These are phyloP conservation scores for Gonatopus flavifemur DNA, from an alignment of 1,140 invertebrate genomes.

Conservation along the genomic window DNA sequence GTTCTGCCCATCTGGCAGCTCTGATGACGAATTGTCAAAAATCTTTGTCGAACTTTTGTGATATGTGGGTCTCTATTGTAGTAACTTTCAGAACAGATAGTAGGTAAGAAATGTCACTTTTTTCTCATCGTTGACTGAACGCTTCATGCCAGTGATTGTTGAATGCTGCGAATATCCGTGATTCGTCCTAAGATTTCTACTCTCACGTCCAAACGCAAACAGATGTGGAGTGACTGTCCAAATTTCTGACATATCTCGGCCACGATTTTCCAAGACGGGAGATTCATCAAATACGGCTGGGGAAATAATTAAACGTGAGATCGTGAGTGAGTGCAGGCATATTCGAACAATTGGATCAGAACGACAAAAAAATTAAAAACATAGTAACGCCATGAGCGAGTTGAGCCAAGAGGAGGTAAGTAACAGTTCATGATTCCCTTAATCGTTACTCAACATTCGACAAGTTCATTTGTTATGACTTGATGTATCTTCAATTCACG, in stretches of 20 bases:
- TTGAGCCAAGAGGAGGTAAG: constrained; percentile 74
- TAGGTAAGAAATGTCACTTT: not conserved
- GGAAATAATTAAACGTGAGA: constrained; percentile 2
- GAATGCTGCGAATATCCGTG: constrained; percentile 30
- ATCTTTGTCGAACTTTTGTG: too few species aligned
- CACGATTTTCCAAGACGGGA: constrained; percentile 10
- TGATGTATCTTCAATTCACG: not conserved
- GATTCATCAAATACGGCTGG: constrained; percentile 10
- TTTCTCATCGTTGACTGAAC: not conserved
- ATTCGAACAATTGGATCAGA: constrained; percentile 3
- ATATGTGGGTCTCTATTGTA: too few species aligned
- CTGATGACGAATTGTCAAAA: too few species aligned
- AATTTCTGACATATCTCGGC: constrained; percentile 46
- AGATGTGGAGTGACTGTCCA: constrained; percentile 51
- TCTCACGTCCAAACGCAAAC: constrained; percentile 43
- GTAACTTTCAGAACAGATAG: too few species aligned
- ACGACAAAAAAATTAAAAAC: constrained; percentile 10
- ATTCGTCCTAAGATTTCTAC: constrained; percentile 28
- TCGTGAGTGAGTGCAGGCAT: not conserved
- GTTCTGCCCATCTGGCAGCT: too few species aligned
- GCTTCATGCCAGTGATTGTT: too few species aligned
- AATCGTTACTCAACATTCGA: constrained; percentile 9
- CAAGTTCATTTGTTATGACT: constrained; percentile 11
- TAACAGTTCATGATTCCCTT: constrained; percentile 17
- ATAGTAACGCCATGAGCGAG: constrained; percentile 65